phyloP scores from a whole-genome alignment of 2,113 vertebrate species.

The Eptesicus fuscus region DNA sequence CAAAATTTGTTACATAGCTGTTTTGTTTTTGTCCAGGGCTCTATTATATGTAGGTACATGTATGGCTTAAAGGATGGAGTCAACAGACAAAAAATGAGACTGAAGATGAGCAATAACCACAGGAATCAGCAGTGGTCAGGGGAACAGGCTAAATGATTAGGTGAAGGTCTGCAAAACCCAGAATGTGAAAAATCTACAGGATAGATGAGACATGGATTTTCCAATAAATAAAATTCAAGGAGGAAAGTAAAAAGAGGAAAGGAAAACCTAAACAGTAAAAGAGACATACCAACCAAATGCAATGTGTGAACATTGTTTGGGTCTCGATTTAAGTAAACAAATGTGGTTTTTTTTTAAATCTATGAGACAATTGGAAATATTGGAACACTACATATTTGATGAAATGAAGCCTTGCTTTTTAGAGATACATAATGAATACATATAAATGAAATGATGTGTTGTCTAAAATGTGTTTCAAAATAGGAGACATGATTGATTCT shows the following conservation, averaged over 20 bases:
- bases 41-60: neutral
- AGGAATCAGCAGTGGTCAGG: neutral
- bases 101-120: neutral
- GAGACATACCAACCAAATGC: neutral
- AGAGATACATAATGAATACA: neutral
- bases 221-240: neutral
- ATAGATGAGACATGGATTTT: neutral
- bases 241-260: neutral
- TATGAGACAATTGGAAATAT: neutral
- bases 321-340: neutral
- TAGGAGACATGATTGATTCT: neutral
- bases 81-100: neutral
- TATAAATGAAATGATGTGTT: neutral
- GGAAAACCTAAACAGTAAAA: neutral
- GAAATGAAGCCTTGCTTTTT: neutral
- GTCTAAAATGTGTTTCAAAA: slow-evolving; percentile 27
- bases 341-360: neutral
- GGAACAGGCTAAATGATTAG: neutral
- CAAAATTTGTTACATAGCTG: neutral
- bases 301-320: neutral
- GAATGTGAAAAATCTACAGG: neutral
- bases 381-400: neutral
- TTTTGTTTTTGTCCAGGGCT: neutral
- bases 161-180: neutral
- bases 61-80: neutral